phyloP scores from a whole-genome alignment of 2,888 invertebrate genomes.

The Drepanosiphum platanoidis region DNA sequence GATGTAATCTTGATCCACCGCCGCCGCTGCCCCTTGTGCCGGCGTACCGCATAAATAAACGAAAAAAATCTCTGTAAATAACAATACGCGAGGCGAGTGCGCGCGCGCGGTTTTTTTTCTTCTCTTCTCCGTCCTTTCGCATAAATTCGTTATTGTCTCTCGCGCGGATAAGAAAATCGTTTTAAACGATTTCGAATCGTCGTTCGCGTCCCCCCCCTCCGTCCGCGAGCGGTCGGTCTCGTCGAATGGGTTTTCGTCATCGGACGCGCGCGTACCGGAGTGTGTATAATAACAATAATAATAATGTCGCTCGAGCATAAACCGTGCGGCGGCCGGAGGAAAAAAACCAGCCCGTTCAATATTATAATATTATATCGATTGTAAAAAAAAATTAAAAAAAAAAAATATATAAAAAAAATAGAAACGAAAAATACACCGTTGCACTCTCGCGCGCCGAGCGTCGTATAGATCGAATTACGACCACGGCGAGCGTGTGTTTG shows the following conservation, averaged over 20 bases:
- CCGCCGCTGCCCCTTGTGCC: slow-evolving; percentile 16
- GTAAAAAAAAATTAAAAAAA: neutral
- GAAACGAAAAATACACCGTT: neutral
- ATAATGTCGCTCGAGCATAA: neutral
- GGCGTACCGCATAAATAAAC: slow-evolving; percentile 54
- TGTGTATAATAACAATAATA: neutral
- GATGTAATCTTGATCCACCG: slow-evolving; percentile 56
- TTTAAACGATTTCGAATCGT: slow-evolving; percentile 51
- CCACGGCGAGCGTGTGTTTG: slow-evolving; percentile 32
- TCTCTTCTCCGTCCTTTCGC: neutral
- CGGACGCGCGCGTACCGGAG: neutral
- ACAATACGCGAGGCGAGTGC: no score
- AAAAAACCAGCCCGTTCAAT: neutral
- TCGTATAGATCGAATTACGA: slow-evolving; percentile 43
- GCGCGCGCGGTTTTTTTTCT: slow-evolving; percentile 41
- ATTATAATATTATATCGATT: neutral
- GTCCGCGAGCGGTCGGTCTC: neutral
- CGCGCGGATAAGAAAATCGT: slow-evolving; percentile 24
- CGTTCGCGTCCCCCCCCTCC: slow-evolving; percentile 25
- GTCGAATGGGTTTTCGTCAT: slow-evolving; percentile 8
- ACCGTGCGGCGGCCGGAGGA: neutral
- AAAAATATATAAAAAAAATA: neutral
- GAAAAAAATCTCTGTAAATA: slow-evolving; percentile 55
- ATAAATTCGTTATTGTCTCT: slow-evolving; percentile 10
- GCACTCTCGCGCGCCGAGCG: neutral